phyloP scores from a whole-genome alignment of 2,113 vertebrate species.

The Corythaixoides concolor region DNA sequence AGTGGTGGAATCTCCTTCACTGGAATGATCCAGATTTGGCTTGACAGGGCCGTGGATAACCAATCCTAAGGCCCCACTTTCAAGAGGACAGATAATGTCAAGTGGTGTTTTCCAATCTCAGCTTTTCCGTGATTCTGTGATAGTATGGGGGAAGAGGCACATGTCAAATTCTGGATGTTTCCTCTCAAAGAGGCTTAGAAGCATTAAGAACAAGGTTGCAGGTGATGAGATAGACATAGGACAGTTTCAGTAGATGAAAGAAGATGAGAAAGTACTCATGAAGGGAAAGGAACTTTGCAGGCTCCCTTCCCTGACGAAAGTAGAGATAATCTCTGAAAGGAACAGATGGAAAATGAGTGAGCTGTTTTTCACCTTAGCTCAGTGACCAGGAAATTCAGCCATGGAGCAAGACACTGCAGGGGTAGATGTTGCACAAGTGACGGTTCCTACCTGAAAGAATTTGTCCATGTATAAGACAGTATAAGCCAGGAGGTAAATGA shows the following conservation, averaged over 20 bases:
- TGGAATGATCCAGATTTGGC: background rate
- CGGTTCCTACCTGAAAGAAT: background rate
- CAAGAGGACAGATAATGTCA: background rate
- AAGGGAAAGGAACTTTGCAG: background rate
- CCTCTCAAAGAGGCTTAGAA: background rate
- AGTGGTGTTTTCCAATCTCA: background rate
- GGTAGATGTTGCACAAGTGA: background rate
- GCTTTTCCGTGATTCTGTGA: background rate
- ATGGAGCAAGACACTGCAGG: background rate
- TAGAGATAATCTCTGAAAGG: background rate
- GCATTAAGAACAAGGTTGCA: background rate
- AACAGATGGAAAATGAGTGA: background rate
- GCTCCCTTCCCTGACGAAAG: background rate
- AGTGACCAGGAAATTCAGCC: background rate
- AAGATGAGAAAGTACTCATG: background rate
- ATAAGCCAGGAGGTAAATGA: background rate
- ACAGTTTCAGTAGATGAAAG: background rate
- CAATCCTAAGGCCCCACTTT: rapidly evolving
- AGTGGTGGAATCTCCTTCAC: background rate
- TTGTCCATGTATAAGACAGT: background rate
- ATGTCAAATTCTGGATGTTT: background rate
- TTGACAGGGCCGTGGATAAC: background rate
- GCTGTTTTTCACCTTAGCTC: background rate
- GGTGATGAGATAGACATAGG: background rate
- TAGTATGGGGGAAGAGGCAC: background rate